phyloP scores from a whole-genome alignment of 2,888 invertebrate species.

The Polydrusus cervinus region DNA sequence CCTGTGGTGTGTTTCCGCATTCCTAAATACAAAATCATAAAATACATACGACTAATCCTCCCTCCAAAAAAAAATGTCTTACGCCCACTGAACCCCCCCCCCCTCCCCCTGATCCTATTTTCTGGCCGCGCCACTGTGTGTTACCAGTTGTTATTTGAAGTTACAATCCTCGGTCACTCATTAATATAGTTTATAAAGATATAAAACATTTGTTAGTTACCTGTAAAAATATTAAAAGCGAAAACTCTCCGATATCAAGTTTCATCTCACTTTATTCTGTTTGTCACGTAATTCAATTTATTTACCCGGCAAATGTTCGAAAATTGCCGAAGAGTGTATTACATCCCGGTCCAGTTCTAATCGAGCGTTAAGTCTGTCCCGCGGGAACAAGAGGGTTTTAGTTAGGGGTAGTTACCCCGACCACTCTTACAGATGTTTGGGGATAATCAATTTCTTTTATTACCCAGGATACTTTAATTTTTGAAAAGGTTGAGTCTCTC shows the following conservation, averaged over 20 bases:
- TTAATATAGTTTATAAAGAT: no score
- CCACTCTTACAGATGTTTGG: conserved; percentile 62
- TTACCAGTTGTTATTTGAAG: no score
- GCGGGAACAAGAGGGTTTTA: conserved; percentile 59
- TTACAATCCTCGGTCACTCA: no score
- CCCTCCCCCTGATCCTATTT: no score
- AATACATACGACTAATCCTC: no score
- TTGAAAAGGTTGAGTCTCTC: conserved; percentile 50
- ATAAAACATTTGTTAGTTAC: no score
- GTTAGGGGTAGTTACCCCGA: conserved; percentile 63
- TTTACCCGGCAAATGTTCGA: conserved; percentile 66
- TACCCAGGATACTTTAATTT: conserved; percentile 54
- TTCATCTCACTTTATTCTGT: conserved; percentile 59
- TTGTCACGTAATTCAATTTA: conserved; percentile 68
- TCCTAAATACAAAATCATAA: no score
- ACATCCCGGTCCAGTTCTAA: conserved; percentile 70
- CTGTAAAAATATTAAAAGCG: neutral
- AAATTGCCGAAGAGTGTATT: conserved; percentile 70
- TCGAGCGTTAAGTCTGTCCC: conserved; percentile 70
- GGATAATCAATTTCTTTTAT: conserved; percentile 61
- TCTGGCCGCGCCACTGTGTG: no score
- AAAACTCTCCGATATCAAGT: conserved; percentile 31
- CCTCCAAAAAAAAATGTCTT: no score
- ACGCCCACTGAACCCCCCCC: no score
- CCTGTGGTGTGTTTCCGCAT: no score